Percentiles rank a stretch among this genome's conserved stretches.
Evolutionary conservation across 1,140 invertebrate genomes (phyloP).

Genomic region (Plutomurus gul): DNA sequence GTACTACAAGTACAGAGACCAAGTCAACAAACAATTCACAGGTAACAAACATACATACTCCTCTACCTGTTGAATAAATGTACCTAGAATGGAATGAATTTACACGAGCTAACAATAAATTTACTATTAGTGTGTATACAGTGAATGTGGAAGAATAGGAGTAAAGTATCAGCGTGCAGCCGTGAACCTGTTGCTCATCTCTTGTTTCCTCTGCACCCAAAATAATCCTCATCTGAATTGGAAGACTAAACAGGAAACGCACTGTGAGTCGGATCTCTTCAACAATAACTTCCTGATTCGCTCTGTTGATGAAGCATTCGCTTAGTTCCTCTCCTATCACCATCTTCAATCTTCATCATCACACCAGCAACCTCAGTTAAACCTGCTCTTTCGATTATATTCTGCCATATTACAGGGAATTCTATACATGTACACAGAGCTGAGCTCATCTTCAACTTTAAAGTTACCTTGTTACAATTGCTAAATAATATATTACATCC

Average conservation of each 20-base stretch:
- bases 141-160: no score
- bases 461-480: not conserved
- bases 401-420: not conserved
- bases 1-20: no score
- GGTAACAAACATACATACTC: no score
- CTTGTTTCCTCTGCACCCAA: constrained; percentile 15
- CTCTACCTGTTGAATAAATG: no score
- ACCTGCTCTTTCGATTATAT: not conserved
- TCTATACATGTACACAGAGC: not conserved
- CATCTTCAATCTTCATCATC: constrained; percentile 26
- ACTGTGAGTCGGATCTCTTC: constrained; percentile 13
- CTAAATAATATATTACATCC: not conserved
- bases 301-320: constrained; percentile 32
- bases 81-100: no score
- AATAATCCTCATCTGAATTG: constrained; percentile 14
- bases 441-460: not conserved
- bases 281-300: constrained; percentile 37
- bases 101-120: no score
- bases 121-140: no score
- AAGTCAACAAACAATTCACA: no score
- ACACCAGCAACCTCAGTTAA: not conserved
- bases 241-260: constrained; percentile 31
- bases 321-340: constrained; percentile 9
- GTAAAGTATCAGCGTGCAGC: no score
- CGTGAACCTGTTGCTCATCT: not conserved